phyloP scores from a whole-genome alignment of 1,140 invertebrate species.

The Grapholita molesta region DNA sequence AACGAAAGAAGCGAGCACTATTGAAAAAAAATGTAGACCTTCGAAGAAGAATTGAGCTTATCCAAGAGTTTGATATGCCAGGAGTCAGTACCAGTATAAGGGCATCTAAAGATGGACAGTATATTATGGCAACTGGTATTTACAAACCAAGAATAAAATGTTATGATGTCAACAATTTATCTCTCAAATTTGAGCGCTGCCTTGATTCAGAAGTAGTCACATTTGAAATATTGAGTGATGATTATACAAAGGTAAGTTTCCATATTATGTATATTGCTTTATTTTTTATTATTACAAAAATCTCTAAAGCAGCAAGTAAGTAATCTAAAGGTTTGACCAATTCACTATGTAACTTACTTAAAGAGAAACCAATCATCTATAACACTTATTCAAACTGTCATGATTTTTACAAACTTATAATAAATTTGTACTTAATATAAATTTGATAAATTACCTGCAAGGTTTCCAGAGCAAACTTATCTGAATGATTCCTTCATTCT shows the following conservation, averaged over 20 bases:
- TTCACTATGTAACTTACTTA: too few species aligned
- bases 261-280: background rate
- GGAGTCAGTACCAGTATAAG: conserved; percentile 91
- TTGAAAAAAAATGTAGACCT: conserved; percentile 96
- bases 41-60: conserved; percentile 93
- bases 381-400: too few species aligned
- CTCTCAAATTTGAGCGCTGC: conserved; percentile 99
- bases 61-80: conserved; percentile 99
- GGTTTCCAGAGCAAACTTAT: too few species aligned
- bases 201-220: conserved; percentile 97
- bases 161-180: conserved; percentile 97
- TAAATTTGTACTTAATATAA: too few species aligned
- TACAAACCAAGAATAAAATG: conserved; percentile 98
- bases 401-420: too few species aligned
- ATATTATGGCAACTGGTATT: conserved; percentile 94
- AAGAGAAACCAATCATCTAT: too few species aligned
- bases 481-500: too few species aligned
- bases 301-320: too few species aligned
- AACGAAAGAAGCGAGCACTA: conserved; percentile 90
- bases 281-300: background rate
- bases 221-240: conserved; percentile 93
- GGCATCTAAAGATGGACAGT: conserved; percentile 95
- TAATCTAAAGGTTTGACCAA: too few species aligned
- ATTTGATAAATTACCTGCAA: too few species aligned
- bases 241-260: conserved; percentile 88